Conservation (phyloP, 2,797 vertebrate species). For the Smutsia gigantea region DNA sequence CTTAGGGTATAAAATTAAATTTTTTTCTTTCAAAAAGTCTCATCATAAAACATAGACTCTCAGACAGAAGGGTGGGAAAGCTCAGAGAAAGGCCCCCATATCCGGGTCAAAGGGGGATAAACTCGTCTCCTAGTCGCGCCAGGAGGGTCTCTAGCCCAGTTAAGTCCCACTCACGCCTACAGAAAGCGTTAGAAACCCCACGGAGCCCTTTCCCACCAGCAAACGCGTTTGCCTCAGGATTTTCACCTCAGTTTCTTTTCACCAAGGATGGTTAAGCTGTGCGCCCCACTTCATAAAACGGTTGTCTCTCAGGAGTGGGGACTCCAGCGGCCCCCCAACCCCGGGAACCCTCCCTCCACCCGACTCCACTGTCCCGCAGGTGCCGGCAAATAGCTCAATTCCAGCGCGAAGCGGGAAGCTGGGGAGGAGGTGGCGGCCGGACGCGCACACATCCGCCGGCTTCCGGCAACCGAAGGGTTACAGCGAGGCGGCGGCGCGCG, state of each 20-base stretch:
- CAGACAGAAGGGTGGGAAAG: background rate
- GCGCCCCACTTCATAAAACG: constrained; percentile 37
- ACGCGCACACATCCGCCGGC: constrained; percentile 3
- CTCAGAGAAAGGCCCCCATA: background rate
- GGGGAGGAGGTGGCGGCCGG: background rate
- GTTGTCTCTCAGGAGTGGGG: background rate
- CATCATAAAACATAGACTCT: background rate
- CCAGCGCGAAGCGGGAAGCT: background rate
- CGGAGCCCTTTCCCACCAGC: background rate
- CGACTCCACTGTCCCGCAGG: rapidly evolving
- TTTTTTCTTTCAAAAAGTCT: background rate
- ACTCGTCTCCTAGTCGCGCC: background rate
- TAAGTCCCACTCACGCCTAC: background rate
- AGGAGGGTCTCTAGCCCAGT: background rate
- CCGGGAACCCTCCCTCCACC: no score
- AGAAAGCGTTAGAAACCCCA: background rate
- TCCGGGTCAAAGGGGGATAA: background rate
- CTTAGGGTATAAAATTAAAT: background rate
- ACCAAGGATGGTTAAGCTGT: background rate
- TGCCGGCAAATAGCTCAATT: rapidly evolving
- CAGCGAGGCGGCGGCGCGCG: constrained; percentile 75
- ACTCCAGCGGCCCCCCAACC: background rate
- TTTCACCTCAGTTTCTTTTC: constrained; percentile 12
- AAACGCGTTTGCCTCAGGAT: background rate
- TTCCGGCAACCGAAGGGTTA: constrained; percentile 80